Conservation (phyloP, 2,113 vertebrate genomes). For the Aegotheles bennettii region DNA sequence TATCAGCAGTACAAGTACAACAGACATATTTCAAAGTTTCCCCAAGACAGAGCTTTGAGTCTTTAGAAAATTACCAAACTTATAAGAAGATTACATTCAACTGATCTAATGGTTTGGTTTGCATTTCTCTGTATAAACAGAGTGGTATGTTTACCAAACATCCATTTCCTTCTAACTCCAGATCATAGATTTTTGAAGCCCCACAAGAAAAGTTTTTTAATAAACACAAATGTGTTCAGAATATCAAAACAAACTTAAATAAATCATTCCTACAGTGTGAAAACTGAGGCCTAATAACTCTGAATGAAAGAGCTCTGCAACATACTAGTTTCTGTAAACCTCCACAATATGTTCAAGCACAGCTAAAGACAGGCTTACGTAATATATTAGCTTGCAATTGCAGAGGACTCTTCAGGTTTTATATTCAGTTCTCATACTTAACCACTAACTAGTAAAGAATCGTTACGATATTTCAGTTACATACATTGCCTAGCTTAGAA, state of each 20-base stretch:
- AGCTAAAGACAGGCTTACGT: conserved; percentile 32
- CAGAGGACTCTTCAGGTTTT: conserved; percentile 41
- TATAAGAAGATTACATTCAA: conserved; percentile 34
- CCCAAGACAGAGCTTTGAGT: neutral
- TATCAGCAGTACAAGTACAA: conserved; percentile 14
- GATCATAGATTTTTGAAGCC: neutral
- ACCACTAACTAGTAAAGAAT: conserved; percentile 51
- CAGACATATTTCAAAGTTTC: conserved; percentile 45
- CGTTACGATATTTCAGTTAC: conserved; percentile 58
- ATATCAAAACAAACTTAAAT: neutral
- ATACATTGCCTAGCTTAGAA: conserved; percentile 31
- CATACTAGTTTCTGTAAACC: neutral
- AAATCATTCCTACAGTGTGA: neutral
- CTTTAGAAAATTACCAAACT: neutral
- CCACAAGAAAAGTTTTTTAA: neutral
- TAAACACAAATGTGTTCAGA: neutral
- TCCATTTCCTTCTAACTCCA: conserved; percentile 9
- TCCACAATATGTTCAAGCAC: neutral
- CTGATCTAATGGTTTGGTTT: conserved; percentile 60
- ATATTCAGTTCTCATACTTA: conserved; percentile 62
- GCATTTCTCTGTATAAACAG: conserved; percentile 68
- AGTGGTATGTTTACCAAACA: conserved; percentile 59
- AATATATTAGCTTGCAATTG: conserved; percentile 37
- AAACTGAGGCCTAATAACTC: neutral
- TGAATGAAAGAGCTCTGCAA: neutral